A percentile compares a stretch with the other conserved stretches of the same genome.
phyloP scores from a whole-genome alignment of 2,888 invertebrate genomes.

The Hydriomena furcata region DNA sequence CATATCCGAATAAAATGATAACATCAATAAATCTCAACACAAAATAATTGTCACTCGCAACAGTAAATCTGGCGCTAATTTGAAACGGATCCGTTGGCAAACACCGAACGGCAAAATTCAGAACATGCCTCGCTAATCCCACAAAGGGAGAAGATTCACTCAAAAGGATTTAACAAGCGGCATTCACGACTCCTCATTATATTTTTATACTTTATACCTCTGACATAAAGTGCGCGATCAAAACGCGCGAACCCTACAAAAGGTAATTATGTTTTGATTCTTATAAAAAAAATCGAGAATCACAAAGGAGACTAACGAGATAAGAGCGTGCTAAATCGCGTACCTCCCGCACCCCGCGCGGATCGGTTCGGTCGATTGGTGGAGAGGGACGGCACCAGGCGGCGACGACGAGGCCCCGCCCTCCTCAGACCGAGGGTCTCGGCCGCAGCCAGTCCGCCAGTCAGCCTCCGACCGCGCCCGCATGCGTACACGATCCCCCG shows the following conservation, averaged over 20 bases:
- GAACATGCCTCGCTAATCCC: slow-evolving; percentile 64
- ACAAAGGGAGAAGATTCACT: slow-evolving; percentile 72
- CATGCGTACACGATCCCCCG: slow-evolving; percentile 78
- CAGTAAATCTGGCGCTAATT: slow-evolving; percentile 78
- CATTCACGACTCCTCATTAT: slow-evolving; percentile 79
- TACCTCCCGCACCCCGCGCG: slow-evolving; percentile 72
- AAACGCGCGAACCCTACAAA: slow-evolving; percentile 82
- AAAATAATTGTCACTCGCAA: slow-evolving; percentile 62
- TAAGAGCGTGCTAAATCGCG: slow-evolving; percentile 83
- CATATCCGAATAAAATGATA: slow-evolving; percentile 14
- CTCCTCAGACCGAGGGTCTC: slow-evolving; percentile 50
- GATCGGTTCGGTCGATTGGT: slow-evolving; percentile 81
- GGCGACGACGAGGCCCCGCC: slow-evolving; percentile 43
- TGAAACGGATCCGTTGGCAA: slow-evolving; percentile 75
- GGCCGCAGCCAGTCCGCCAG: slow-evolving; percentile 60
- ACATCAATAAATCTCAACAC: slow-evolving; percentile 58
- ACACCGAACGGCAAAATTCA: slow-evolving; percentile 56
- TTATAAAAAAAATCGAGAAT: slow-evolving; percentile 80
- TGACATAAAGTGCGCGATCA: slow-evolving; percentile 80
- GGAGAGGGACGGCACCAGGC: slow-evolving; percentile 62
- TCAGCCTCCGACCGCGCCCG: slow-evolving; percentile 78
- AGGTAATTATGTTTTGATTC: slow-evolving; percentile 84
- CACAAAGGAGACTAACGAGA: slow-evolving; percentile 84
- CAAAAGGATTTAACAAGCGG: slow-evolving; percentile 83
- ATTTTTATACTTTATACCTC: slow-evolving; percentile 82